A percentile compares a stretch with the other conserved stretches of the same genome.
Evolutionary conservation across 2,113 vertebrate species (phyloP).

Genomic region (Macquaria ambigua): DNA sequence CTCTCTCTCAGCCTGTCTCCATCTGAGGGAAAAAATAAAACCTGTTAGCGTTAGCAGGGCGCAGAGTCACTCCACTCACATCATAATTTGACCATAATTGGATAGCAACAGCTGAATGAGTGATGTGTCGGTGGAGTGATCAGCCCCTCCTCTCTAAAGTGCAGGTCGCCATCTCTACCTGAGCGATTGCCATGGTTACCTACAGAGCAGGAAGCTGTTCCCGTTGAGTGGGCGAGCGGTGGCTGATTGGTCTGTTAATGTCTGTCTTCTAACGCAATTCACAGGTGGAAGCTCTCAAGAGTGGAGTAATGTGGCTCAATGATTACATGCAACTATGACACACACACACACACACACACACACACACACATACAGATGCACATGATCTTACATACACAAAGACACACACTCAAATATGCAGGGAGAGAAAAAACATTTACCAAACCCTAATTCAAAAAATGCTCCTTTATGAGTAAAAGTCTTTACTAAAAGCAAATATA

Average conservation of each 20-base stretch:
- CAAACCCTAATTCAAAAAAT: no score
- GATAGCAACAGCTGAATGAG: slow-evolving; percentile 65
- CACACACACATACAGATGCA: no score
- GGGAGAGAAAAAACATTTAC: neutral
- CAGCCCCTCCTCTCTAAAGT: slow-evolving; percentile 7
- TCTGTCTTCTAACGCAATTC: slow-evolving; percentile 9
- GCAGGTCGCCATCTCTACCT: slow-evolving; percentile 53
- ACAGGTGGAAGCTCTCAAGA: neutral
- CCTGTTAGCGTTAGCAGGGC: neutral
- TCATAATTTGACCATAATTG: slow-evolving; percentile 58
- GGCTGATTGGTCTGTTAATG: slow-evolving; percentile 41
- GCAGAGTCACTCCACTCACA: slow-evolving; percentile 17
- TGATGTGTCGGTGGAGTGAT: slow-evolving; percentile 24
- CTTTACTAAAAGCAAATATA: no score
- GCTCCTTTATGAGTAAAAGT: no score
- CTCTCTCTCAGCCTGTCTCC: neutral
- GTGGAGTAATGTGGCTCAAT: neutral
- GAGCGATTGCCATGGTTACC: slow-evolving; percentile 73
- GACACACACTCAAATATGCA: neutral
- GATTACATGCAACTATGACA: neutral
- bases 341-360: no score
- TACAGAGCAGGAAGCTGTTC: slow-evolving; percentile 15
- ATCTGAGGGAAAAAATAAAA: neutral
- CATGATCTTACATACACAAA: no score
- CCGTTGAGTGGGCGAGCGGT: slow-evolving; percentile 44